Conservation (phyloP, 2,113 vertebrate species). For the Plecturocebus donacophilus region DNA sequence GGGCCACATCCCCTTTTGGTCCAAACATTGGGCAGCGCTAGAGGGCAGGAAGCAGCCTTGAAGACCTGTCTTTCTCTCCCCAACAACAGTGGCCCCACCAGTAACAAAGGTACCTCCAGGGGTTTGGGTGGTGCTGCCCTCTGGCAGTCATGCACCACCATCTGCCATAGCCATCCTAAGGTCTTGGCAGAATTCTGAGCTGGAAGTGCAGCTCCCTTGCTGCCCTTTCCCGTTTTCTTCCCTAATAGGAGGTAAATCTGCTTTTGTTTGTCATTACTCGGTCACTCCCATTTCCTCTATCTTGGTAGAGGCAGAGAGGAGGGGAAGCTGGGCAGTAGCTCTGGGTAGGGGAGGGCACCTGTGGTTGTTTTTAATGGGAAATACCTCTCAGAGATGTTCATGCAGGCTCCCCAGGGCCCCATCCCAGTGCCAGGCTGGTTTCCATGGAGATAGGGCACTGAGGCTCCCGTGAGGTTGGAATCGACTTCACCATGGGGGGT, state of each 20-base stretch:
- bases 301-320: neutral
- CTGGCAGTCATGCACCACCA: neutral
- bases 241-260: neutral
- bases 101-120: neutral
- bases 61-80: neutral
- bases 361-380: constrained; percentile 56
- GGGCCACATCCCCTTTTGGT: neutral
- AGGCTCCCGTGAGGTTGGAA: constrained; percentile 28
- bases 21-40: neutral
- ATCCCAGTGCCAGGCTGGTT: constrained; percentile 60
- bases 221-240: neutral
- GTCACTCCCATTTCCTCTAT: constrained; percentile 44
- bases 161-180: neutral
- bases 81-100: neutral
- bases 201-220: neutral
- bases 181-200: neutral
- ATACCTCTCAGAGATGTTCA: constrained; percentile 50
- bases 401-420: constrained; percentile 22
- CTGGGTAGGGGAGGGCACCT: constrained; percentile 25
- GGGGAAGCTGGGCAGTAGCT: constrained; percentile 26
- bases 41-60: neutral
- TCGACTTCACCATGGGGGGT: constrained; percentile 22
- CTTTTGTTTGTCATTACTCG: neutral
- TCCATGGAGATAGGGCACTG: constrained; percentile 66
- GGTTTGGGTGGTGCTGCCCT: neutral